These are phyloP conservation scores for Gallinago nigripennis DNA, from an alignment of 2,797 vertebrate genomes.

Conservation along the genomic window DNA sequence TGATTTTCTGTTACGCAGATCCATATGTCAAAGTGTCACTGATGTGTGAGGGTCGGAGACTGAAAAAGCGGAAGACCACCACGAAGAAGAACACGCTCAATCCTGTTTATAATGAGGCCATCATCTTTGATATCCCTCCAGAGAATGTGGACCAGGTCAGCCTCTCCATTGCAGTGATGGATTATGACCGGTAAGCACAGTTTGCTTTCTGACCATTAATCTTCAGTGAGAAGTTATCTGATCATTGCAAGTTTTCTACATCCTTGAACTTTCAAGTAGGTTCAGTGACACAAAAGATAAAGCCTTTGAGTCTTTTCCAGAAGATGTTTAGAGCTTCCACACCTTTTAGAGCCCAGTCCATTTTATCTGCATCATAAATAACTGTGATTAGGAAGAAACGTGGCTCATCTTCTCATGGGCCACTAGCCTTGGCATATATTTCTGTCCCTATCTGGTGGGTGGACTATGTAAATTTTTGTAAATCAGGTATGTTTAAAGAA, in stretches of 20 bases:
- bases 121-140: slow-evolving; percentile 97
- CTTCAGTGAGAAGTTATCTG: background rate
- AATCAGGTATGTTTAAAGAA: background rate
- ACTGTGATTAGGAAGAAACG: background rate
- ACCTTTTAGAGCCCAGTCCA: background rate
- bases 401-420: background rate
- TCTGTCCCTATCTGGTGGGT: background rate
- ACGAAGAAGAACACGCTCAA: slow-evolving; percentile 97
- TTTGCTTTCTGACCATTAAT: background rate
- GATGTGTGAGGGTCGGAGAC: slow-evolving; percentile 91
- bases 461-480: background rate
- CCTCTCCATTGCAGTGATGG: slow-evolving; percentile 96
- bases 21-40: slow-evolving; percentile 97
- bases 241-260: background rate
- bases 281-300: background rate
- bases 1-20: slow-evolving; percentile 75
- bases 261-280: background rate
- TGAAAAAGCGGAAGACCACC: slow-evolving; percentile 96
- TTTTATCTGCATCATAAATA: background rate
- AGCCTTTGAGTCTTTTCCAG: background rate
- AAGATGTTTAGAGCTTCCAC: background rate
- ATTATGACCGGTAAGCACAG: slow-evolving; percentile 90
- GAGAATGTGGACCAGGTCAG: slow-evolving; percentile 99
- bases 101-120: slow-evolving; percentile 95
- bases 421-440: background rate